Base-by-base conservation (phyloP, 2,888 invertebrate genomes). In the Celastrina argiolus region DNA sequence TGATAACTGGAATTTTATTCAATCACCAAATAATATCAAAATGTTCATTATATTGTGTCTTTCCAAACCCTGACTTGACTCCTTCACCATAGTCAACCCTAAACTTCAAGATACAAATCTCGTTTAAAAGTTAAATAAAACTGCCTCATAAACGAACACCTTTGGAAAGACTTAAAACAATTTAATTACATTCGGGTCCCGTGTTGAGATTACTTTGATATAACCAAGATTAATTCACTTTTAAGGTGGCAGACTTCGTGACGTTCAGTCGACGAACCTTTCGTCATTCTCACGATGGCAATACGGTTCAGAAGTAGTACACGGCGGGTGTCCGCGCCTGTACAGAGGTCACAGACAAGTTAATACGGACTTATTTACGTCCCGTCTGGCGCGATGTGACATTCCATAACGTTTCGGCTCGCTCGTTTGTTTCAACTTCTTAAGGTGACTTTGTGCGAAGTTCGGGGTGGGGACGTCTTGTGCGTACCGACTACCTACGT, bases 341-440 rank as follows among this genome's bases (percentile, higher is more conserved):
- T 78, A 70, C 81, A 81, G 81, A 83, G 88, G 86, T 87, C 87
- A 80, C 84, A 89, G 88, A 89, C 88, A 81, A 85, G 87, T 86
- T 87, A 88, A 88, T 88, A 87, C 84, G 77, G 81, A 82, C 79
- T 86, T 88, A 88, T 89, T 89, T 90, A 87, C 88, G 84, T 84
- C 84, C 83, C 81, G 88, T 87, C 89, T 90, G 85, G 84, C 80
- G 80, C 82, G 78, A 81, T 75, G 83, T 87, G 88, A 88, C 87
- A 88, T 88, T 88, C 87, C 81, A 83, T 83, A 88, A 87, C 83
- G 80, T 74, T 79, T 82, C 78, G 76, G 75, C 76, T 78, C 76
- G 77, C 76, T 75, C 75, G 76, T 78, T 78, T 74, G 73, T 76
- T 74, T 74, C 72, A 61, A 61, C 61, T 39, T 61, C 61, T 51